Conservation (phyloP, 2,797 vertebrate genomes). For the Acropternis orthonyx region DNA sequence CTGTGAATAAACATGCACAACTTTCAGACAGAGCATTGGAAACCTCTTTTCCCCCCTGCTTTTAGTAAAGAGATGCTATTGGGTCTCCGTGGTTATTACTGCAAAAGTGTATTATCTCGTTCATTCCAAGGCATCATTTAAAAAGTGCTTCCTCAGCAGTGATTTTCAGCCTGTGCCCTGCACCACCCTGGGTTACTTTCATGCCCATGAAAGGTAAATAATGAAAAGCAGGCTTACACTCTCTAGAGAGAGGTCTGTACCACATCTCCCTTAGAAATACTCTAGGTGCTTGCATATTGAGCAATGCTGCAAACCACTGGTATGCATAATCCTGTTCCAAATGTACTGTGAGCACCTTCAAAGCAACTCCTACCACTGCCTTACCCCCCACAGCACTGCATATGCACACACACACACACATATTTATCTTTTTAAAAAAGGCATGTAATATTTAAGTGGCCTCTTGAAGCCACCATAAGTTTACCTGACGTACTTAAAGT, state of each 20-base stretch:
- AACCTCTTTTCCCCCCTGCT: background rate
- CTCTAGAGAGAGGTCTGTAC: background rate
- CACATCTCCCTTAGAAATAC: background rate
- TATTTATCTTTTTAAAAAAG: background rate
- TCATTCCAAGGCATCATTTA: background rate
- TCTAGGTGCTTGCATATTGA: background rate
- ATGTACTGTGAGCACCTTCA: background rate
- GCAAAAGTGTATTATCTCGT: background rate
- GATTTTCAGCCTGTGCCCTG: background rate
- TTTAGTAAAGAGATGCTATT: background rate
- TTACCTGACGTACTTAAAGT: background rate
- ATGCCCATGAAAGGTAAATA: slow-evolving; percentile 1
- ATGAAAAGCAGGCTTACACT: background rate
- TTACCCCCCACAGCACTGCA: fast-evolving
- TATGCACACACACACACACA: background rate
- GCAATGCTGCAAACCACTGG: background rate
- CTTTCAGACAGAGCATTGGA: background rate
- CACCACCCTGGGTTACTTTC: background rate
- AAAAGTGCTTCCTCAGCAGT: background rate
- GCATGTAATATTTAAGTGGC: background rate
- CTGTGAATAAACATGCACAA: background rate
- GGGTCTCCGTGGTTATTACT: background rate
- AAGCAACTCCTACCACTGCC: background rate
- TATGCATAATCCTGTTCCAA: background rate
- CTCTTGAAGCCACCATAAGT: background rate